These are phyloP conservation scores for Eciton burchellii DNA, from an alignment of 1,140 invertebrate species.

Conservation along the genomic window DNA sequence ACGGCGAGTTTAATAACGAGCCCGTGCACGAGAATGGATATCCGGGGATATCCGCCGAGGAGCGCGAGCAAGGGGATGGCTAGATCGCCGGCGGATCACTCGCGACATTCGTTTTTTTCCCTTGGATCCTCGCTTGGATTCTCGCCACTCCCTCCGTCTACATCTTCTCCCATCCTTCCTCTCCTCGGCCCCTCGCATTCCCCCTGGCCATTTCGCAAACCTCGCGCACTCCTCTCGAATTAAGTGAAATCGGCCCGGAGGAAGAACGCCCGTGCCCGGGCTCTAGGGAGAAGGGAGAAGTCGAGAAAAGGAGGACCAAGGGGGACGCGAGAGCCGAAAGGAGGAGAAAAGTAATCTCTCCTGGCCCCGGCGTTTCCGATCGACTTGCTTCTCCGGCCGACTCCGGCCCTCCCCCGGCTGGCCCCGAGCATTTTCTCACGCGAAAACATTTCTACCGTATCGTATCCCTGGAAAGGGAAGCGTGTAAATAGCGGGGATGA, in stretches of 20 bases:
- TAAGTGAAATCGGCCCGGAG: conserved; percentile 78
- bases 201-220: conserved; percentile 65
- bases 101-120: conserved; percentile 38
- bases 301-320: neutral
- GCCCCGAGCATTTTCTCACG: conserved; percentile 71
- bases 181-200: conserved; percentile 4
- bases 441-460: conserved; percentile 71
- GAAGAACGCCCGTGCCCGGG: conserved; percentile 63
- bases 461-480: conserved; percentile 59
- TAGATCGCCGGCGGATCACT: conserved; percentile 36
- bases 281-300: conserved; percentile 28
- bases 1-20: conserved; percentile 46
- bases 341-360: conserved; percentile 73
- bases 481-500: conserved; percentile 57
- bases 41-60: conserved; percentile 16
- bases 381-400: conserved; percentile 73
- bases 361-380: conserved; percentile 79
- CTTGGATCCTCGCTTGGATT: conserved; percentile 63
- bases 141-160: conserved; percentile 30
- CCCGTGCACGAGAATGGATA: conserved; percentile 19
- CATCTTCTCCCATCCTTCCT: conserved; percentile 59
- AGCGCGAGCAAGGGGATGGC: conserved; percentile 22
- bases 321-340: conserved; percentile 38
- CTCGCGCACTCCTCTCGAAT: conserved; percentile 70
- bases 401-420: conserved; percentile 28